These are phyloP conservation scores for Aselliscus stoliczkanus DNA, from an alignment of 2,797 vertebrate species.

Conservation along the genomic window DNA sequence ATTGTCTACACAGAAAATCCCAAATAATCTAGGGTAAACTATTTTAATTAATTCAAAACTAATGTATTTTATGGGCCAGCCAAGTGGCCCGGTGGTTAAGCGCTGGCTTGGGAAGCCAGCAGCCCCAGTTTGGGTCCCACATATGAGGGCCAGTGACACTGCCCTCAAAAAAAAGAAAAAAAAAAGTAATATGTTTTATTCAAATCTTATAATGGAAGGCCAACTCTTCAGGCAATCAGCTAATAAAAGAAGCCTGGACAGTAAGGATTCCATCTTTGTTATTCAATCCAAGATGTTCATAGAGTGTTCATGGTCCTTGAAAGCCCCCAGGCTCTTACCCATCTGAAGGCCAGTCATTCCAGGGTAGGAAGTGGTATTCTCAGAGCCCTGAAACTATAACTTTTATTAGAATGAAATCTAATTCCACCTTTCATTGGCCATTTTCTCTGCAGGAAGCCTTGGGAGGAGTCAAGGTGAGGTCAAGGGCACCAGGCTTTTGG, in stretches of 20 bases:
- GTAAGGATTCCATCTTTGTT: background rate
- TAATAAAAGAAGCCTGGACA: background rate
- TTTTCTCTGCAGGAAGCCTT: background rate
- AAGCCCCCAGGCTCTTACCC: background rate
- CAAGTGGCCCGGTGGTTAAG: too few relatives aligned
- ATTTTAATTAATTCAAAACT: background rate
- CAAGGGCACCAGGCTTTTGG: background rate
- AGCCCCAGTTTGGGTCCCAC: too few relatives aligned
- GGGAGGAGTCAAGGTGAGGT: background rate
- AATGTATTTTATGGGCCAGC: too few relatives aligned
- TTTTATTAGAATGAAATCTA: background rate
- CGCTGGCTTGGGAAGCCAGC: too few relatives aligned
- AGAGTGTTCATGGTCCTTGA: background rate
- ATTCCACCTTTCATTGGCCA: background rate
- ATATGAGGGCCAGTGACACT: too few relatives aligned
- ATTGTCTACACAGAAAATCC: background rate
- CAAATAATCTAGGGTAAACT: background rate
- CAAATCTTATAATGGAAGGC: background rate
- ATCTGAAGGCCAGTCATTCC: background rate
- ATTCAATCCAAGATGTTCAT: background rate
- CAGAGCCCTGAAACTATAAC: background rate
- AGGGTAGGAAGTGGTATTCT: background rate
- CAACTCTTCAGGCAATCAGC: background rate
- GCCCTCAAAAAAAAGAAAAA: too few relatives aligned
- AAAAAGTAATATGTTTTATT: background rate